Percentiles rank a stretch among this genome's conserved stretches.
Evolutionary conservation across 2,113 vertebrate genomes (phyloP).

Genomic region (Pangasianodon gigas): DNA sequence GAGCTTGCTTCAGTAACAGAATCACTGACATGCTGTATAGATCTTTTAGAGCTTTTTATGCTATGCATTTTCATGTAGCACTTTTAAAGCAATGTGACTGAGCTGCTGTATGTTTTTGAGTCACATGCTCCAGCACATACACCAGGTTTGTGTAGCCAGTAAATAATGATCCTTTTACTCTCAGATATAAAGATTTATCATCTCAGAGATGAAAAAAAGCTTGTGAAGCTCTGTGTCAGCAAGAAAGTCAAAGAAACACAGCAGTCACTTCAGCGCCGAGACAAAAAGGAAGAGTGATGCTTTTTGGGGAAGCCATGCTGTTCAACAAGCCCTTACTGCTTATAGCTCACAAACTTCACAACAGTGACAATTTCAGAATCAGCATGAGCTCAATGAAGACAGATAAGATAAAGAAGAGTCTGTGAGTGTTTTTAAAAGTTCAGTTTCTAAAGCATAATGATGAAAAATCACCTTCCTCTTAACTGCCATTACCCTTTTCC

Average conservation of each 20-base stretch:
- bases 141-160: not conserved
- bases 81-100: not conserved
- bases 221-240: not conserved
- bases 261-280: not conserved
- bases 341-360: conserved; percentile 14
- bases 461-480: not conserved
- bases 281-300: conserved; percentile 22
- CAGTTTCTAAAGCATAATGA: not conserved
- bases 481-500: not conserved
- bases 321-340: conserved; percentile 26
- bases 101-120: not conserved
- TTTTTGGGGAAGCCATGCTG: conserved; percentile 4
- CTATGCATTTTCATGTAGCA: not conserved
- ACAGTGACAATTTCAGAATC: conserved; percentile 17
- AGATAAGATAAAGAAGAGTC: conserved; percentile 3
- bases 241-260: not conserved
- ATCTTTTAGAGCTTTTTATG: not conserved
- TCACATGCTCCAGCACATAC: not conserved
- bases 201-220: not conserved
- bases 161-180: not conserved
- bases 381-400: conserved; percentile 17
- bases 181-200: conserved; percentile 2
- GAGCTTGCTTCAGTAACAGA: not conserved
- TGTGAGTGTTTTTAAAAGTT: not conserved
- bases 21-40: not conserved